phyloP scores from a whole-genome alignment of 1,140 invertebrate genomes.

The Procambarus clarkii region DNA sequence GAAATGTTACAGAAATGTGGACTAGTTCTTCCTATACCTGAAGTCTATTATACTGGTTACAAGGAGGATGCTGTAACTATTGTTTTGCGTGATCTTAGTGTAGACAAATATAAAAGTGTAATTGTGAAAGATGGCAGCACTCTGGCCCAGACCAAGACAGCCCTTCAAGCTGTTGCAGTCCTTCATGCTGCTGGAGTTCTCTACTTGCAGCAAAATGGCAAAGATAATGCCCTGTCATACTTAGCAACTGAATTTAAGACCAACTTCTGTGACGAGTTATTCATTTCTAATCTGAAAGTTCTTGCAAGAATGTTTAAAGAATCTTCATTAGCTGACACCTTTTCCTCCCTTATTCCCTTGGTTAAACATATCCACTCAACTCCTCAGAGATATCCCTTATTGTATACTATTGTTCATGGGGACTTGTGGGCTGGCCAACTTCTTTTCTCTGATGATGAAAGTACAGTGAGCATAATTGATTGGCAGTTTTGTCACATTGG shows the following conservation, averaged over 20 bases:
- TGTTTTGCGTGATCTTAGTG: slow-evolving; percentile 29
- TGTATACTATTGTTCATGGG: slow-evolving; percentile 45
- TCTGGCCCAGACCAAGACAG: slow-evolving; percentile 40
- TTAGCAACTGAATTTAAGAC: neutral
- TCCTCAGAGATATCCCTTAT: neutral
- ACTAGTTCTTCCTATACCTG: slow-evolving; percentile 39
- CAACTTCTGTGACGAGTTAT: slow-evolving; percentile 22
- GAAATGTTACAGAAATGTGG: slow-evolving; percentile 23
- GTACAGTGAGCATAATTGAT: slow-evolving; percentile 32
- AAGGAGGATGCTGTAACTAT: slow-evolving; percentile 36
- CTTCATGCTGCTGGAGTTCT: slow-evolving; percentile 46
- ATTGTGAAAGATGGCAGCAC: slow-evolving; percentile 55
- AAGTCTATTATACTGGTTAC: slow-evolving; percentile 26
- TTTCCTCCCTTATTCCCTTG: slow-evolving; percentile 37
- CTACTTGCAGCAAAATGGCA: neutral
- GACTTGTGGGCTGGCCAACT: slow-evolving; percentile 60
- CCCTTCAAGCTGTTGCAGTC: slow-evolving; percentile 28
- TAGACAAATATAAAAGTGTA: slow-evolving; percentile 35
- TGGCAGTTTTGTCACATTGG: slow-evolving; percentile 55
- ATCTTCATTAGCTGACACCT: slow-evolving; percentile 5
- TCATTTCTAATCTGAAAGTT: slow-evolving; percentile 37
- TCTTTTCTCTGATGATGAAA: slow-evolving; percentile 38
- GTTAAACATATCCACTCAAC: neutral
- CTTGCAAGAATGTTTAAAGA: slow-evolving; percentile 26
- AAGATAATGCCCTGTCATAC: neutral